Conservation (phyloP, 2,113 vertebrate species). For the Orycteropus afer region DNA sequence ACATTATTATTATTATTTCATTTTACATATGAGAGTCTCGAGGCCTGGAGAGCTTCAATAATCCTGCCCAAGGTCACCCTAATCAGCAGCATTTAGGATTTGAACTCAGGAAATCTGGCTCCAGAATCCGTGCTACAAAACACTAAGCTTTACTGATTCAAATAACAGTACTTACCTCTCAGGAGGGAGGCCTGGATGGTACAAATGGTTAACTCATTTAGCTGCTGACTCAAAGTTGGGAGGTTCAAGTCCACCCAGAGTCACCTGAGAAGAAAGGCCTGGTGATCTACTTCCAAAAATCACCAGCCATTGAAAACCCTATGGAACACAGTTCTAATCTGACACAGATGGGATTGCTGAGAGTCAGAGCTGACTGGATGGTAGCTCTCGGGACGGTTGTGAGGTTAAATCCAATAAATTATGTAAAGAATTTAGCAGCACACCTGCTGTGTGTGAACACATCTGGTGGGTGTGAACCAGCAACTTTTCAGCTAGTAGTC, state of each 20-base stretch:
- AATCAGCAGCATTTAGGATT: background rate
- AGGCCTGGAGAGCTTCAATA: background rate
- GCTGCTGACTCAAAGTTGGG: background rate
- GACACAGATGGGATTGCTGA: background rate
- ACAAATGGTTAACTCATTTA: background rate
- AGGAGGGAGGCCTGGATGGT: background rate
- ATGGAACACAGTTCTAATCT: background rate
- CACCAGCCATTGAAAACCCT: background rate
- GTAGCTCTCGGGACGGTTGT: background rate
- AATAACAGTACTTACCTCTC: background rate
- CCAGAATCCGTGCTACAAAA: background rate
- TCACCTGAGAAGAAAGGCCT: background rate
- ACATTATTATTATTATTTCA: background rate
- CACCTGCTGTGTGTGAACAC: too few relatives aligned
- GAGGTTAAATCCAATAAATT: background rate
- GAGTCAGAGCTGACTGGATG: background rate
- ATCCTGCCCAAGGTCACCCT: background rate
- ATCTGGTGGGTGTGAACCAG: background rate
- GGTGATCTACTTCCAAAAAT: background rate
- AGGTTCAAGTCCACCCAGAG: background rate
- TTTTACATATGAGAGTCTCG: background rate
- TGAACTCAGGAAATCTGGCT: background rate
- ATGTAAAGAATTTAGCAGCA: constrained; percentile 16
- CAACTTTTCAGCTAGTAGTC: background rate
- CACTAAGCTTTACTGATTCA: background rate